Conservation (phyloP, 2,888 invertebrate genomes). For the Galerucella nymphaeae region DNA sequence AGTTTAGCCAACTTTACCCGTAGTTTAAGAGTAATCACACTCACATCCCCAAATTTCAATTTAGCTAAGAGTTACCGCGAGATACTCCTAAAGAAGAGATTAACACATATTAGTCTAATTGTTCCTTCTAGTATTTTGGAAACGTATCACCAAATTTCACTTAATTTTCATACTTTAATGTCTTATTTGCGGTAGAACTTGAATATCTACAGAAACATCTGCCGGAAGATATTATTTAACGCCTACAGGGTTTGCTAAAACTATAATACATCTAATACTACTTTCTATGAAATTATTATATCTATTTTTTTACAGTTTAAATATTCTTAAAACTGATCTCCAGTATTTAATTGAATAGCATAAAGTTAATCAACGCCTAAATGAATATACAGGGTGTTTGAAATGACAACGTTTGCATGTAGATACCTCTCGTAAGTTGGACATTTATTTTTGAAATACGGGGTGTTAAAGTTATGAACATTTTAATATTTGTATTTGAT, state of each 20-base stretch:
- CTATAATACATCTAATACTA: background rate
- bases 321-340: no score
- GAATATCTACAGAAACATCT: background rate
- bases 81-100: constrained; percentile 48
- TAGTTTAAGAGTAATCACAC: constrained; percentile 50
- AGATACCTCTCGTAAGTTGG: no score
- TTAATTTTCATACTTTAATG: constrained; percentile 10
- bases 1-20: constrained; percentile 47
- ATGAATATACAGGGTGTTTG: no score
- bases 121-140: constrained; percentile 28
- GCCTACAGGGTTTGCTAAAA: background rate
- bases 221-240: background rate
- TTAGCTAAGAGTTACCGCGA: constrained; percentile 50
- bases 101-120: constrained; percentile 50
- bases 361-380: no score
- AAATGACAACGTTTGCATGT: no score
- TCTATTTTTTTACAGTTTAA: no score
- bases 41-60: constrained; percentile 52
- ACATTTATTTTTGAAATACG: no score
- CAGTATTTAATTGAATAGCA: no score
- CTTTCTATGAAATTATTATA: no score
- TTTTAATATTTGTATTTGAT: no score
- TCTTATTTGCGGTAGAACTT: constrained; percentile 5
- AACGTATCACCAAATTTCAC: constrained; percentile 35
- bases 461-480: no score